These are phyloP conservation scores for Eulemur albifrons DNA, from an alignment of 2,797 vertebrate species.

Conservation along the genomic window DNA sequence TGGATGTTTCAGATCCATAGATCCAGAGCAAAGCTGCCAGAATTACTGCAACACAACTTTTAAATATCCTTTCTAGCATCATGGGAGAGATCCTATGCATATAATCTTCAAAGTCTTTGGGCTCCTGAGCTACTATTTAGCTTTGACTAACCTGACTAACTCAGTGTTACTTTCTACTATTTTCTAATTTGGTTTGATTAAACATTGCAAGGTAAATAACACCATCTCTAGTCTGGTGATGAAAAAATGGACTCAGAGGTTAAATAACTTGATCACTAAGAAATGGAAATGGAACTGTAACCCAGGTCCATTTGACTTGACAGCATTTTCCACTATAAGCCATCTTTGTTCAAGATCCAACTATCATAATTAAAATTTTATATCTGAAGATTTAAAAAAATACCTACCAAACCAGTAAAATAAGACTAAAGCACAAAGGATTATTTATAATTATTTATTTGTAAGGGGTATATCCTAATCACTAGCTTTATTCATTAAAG, in stretches of 20 bases:
- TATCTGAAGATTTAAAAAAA: background rate
- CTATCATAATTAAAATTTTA: constrained; percentile 37
- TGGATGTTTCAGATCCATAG: background rate
- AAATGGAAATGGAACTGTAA: background rate
- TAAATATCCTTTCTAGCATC: constrained; percentile 33
- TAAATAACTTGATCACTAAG: constrained; percentile 33
- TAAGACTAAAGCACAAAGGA: background rate
- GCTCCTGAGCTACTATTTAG: background rate
- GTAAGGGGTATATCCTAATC: background rate
- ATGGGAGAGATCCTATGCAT: background rate
- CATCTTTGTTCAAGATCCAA: background rate
- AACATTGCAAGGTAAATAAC: constrained; percentile 23
- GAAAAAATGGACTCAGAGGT: background rate
- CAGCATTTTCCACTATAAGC: background rate
- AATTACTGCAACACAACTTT: background rate
- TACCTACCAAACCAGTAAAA: constrained; percentile 6
- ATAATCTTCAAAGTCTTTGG: background rate
- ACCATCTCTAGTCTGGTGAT: background rate
- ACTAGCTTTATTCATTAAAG: constrained; percentile 13
- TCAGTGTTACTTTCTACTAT: background rate
- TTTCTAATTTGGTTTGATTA: constrained; percentile 59
- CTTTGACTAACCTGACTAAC: constrained; percentile 46
- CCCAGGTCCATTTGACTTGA: background rate
- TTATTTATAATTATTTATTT: constrained; percentile 43
- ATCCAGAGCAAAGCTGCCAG: background rate